These are phyloP conservation scores for Pangasius sanitwongsei DNA, from an alignment of 2,797 vertebrate genomes.

Conservation along the genomic window DNA sequence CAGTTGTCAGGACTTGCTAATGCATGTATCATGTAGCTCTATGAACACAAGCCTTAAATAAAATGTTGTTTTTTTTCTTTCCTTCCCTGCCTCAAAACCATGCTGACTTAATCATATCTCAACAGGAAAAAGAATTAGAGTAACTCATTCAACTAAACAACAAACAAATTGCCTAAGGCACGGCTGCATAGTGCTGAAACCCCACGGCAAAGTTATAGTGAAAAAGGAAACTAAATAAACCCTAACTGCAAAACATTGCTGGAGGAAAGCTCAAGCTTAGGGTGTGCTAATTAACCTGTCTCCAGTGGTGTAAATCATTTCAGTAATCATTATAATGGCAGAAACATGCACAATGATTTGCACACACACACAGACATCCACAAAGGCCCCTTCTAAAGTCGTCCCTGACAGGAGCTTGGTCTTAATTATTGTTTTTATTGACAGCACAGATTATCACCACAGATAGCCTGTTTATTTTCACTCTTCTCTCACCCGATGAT, in stretches of 20 bases:
- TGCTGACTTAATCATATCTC: slow-evolving; percentile 6
- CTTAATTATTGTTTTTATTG: slow-evolving; percentile 53
- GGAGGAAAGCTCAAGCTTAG: slow-evolving; percentile 24
- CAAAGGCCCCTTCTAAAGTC: not conserved
- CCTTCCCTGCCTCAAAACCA: not conserved
- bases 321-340: slow-evolving; percentile 33
- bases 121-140: slow-evolving; percentile 11
- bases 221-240: slow-evolving; percentile 33
- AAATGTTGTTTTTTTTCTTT: not conserved
- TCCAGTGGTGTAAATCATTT: slow-evolving; percentile 47
- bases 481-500: not conserved
- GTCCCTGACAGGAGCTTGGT: slow-evolving; percentile 15
- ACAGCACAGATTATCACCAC: slow-evolving; percentile 29
- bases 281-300: slow-evolving; percentile 42
- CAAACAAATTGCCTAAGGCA: slow-evolving; percentile 38
- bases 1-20: not conserved
- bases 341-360: slow-evolving; percentile 25
- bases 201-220: slow-evolving; percentile 10
- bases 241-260: slow-evolving; percentile 28
- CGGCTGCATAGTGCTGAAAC: not conserved
- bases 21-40: not conserved
- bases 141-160: slow-evolving; percentile 27
- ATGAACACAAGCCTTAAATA: not conserved
- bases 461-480: slow-evolving; percentile 30
- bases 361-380: not conserved